These are phyloP conservation scores for Brenthis daphne DNA, from an alignment of 2,888 invertebrate species.

Conservation along the genomic window DNA sequence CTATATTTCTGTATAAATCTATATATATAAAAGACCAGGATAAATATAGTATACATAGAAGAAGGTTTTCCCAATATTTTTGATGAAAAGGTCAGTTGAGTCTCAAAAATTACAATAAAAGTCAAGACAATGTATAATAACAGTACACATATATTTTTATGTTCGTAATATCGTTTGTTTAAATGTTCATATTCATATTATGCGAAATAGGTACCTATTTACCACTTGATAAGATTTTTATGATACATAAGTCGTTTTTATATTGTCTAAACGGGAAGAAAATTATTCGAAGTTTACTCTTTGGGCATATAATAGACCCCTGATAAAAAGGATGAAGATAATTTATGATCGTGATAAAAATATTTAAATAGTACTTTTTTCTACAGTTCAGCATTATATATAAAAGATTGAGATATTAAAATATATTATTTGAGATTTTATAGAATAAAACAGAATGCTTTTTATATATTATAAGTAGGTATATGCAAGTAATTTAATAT, in stretches of 20 bases:
- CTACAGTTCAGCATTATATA: not conserved
- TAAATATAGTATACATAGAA: no score
- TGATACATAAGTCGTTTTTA: slow-evolving; percentile 10
- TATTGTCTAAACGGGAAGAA: not conserved
- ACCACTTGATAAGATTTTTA: slow-evolving; percentile 22
- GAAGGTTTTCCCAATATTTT: not conserved
- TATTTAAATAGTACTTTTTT: not conserved
- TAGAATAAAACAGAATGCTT: no score
- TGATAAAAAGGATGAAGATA: slow-evolving; percentile 11
- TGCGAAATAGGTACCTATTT: slow-evolving; percentile 22
- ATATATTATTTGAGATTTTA: no score
- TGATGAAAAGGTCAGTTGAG: not conserved
- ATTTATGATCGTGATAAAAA: slow-evolving; percentile 2
- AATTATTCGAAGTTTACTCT: slow-evolving; percentile 1
- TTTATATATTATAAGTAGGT: no score
- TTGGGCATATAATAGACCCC: not conserved
- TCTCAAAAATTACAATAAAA: not conserved
- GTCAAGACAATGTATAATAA: slow-evolving; percentile 6
- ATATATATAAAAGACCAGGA: no score
- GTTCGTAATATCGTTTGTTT: slow-evolving; percentile 22
- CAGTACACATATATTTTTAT: slow-evolving; percentile 11
- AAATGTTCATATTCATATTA: slow-evolving; percentile 28
- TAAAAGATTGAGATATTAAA: no score
- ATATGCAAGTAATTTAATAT: no score
- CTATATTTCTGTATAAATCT: no score